Evolutionary conservation across 35 echinoderm and acorn worm genomes (phyloP), one percentile per base, ranked within the genome.

Genomic region (Ophiothrix spiculata): DNA sequence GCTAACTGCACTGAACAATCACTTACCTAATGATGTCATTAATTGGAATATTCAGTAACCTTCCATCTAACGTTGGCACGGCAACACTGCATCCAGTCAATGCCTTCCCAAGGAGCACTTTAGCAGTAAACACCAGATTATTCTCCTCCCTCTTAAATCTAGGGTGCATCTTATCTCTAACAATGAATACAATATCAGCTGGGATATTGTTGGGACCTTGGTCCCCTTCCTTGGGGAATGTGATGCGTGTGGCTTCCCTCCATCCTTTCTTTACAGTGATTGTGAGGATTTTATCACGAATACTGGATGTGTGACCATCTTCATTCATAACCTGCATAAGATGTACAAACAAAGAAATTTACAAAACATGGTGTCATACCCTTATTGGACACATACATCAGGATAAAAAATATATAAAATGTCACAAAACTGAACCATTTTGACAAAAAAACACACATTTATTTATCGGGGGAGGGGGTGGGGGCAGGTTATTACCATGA

Each of bases 181-280:
- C 92, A 32, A 99, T 87, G 36, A 99, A 99, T 38, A 99, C 92
- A 41, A 99, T 99, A 49, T 99, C 92, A 6, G 96, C 96, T 42
- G 96, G 96, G 25, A 99, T 85, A 75, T 91, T 99, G 79, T 99
- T 99, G 63, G 96, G 96, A 34, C 96, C 96, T 56, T 99, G 96
- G 75, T 99, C 96, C 0, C 92, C 96, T 39, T 99, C 96, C 80
- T 99, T 93, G 0, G 96, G 96, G 83, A 99, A 99, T 19, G 96
- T 99, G 86, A 99, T 94, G 23, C 96, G 77, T n/a, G 96, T 99
- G 0, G 89, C 92, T 45, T 99, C 96, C 37, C 92, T 86, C 96
- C 96, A 99, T 13, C 96, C 96, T 64, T 91, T 94, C 39, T 99
- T 86, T 25, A 99, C 96, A 11, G 92, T 90, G 73, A 99, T 99